phyloP scores from a whole-genome alignment of 2,888 invertebrate species.

The Pandemis corylana region DNA sequence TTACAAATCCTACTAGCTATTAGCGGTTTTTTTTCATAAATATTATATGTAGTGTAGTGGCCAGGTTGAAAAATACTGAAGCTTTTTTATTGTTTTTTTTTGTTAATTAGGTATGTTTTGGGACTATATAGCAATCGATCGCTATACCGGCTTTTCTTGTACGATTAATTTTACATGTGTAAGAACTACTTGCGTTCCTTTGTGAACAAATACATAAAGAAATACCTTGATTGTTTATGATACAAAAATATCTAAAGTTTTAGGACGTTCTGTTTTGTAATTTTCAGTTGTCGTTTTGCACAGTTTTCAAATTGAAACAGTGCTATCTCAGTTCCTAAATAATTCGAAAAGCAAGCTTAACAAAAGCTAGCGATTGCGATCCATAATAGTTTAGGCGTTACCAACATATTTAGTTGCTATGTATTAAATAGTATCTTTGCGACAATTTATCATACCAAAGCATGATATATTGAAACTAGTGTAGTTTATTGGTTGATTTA shows the following conservation, averaged over 20 bases:
- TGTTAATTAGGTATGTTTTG: not conserved
- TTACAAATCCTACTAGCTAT: not conserved
- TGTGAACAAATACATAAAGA: not conserved
- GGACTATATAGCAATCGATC: not conserved
- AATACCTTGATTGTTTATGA: too few relatives aligned
- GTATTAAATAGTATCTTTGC: not conserved
- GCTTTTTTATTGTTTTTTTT: not conserved
- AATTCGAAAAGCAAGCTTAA: not conserved
- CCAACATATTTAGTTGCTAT: too few relatives aligned
- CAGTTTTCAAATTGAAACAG: not conserved
- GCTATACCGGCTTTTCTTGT: not conserved
- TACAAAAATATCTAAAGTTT: too few relatives aligned
- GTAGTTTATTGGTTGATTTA: not conserved
- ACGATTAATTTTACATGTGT: not conserved
- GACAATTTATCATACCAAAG: not conserved
- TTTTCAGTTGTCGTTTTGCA: too few relatives aligned
- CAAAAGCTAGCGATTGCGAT: slow-evolving; percentile 42
- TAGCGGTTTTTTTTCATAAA: not conserved
- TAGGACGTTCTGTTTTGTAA: not conserved
- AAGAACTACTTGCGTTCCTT: not conserved
- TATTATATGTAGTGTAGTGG: not conserved
- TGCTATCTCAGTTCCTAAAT: not conserved
- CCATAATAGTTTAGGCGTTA: slow-evolving; percentile 43
- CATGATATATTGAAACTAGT: not conserved
- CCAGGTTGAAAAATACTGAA: not conserved